Evolutionary conservation across 2,888 invertebrate species (phyloP).

Genomic region (Cabera pusaria): DNA sequence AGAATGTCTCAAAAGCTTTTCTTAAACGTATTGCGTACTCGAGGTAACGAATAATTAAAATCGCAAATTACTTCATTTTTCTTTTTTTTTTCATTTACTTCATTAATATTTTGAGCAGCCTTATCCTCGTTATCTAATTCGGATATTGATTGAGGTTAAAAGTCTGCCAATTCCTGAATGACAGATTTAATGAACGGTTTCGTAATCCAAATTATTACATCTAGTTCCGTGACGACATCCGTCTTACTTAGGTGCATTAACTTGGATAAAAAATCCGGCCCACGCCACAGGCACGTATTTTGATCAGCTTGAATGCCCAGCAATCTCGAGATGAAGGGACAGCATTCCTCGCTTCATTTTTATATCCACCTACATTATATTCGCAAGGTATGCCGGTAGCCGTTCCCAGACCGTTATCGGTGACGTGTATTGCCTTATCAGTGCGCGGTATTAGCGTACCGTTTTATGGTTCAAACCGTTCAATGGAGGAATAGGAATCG

Average conservation of each 20-base stretch:
- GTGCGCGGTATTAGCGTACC: constrained; percentile 26
- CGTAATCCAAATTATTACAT: constrained; percentile 38
- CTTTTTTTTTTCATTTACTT: too few species aligned
- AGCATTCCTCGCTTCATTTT: constrained; percentile 33
- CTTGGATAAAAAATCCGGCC: constrained; percentile 35
- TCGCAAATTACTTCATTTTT: constrained; percentile 1
- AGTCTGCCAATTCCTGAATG: constrained; percentile 19
- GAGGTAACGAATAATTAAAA: constrained; percentile 23
- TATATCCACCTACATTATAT: constrained; percentile 41
- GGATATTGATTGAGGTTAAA: constrained; percentile 22
- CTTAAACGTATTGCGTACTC: too few species aligned
- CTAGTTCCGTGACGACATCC: constrained; percentile 45
- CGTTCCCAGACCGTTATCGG: constrained; percentile 44
- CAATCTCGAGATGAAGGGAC: constrained; percentile 35
- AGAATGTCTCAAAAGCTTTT: too few species aligned
- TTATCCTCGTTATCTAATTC: constrained; percentile 24
- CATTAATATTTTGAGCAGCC: constrained; percentile 6
- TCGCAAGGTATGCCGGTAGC: constrained; percentile 44
- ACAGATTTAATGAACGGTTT: constrained; percentile 20
- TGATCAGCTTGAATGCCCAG: constrained; percentile 38
- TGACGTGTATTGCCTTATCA: constrained; percentile 39
- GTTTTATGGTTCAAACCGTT: constrained; percentile 33
- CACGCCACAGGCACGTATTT: constrained; percentile 27
- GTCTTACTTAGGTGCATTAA: constrained; percentile 30
- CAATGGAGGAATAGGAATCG: constrained; percentile 23